Conservation (phyloP, 2,888 invertebrate genomes). For the Nymphalis c-album region DNA sequence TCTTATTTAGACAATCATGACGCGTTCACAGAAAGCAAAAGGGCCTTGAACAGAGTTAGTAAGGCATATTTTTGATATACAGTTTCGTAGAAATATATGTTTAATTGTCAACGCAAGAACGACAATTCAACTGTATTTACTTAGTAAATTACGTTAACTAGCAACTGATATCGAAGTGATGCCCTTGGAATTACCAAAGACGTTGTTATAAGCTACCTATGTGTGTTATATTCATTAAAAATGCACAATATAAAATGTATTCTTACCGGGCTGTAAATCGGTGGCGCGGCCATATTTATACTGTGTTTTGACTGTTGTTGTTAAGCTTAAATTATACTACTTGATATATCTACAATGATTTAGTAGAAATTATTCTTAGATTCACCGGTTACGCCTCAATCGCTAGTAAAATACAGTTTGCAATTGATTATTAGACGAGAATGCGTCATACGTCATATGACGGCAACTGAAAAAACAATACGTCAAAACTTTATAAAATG, state of each 20-base stretch:
- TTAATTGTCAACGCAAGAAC: neutral
- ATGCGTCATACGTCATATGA: slow-evolving; percentile 73
- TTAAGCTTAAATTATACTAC: slow-evolving; percentile 5
- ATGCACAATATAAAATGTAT: slow-evolving; percentile 32
- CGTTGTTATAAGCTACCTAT: slow-evolving; percentile 37
- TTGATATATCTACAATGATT: slow-evolving; percentile 16
- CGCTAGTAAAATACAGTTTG: slow-evolving; percentile 49
- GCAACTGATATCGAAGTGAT: slow-evolving; percentile 34
- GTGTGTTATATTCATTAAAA: slow-evolving; percentile 34
- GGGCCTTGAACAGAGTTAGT: neutral
- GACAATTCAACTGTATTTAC: slow-evolving; percentile 23
- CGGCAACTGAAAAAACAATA: slow-evolving; percentile 34
- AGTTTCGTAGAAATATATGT: neutral
- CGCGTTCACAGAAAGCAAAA: neutral
- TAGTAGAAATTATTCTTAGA: slow-evolving; percentile 46
- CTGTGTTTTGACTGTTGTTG: slow-evolving; percentile 12
- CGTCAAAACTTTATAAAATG: neutral
- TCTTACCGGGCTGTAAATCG: slow-evolving; percentile 73
- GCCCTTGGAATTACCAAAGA: slow-evolving; percentile 63
- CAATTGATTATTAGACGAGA: slow-evolving; percentile 49
- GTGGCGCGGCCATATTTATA: slow-evolving; percentile 60
- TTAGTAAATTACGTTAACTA: slow-evolving; percentile 12
- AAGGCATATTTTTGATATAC: neutral
- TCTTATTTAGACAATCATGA: neutral
- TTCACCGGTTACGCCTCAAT: slow-evolving; percentile 56